Base-by-base conservation (phyloP, 30 jellyfish, hydroid and myxozoan species). In the Pelagia noctiluca region DNA sequence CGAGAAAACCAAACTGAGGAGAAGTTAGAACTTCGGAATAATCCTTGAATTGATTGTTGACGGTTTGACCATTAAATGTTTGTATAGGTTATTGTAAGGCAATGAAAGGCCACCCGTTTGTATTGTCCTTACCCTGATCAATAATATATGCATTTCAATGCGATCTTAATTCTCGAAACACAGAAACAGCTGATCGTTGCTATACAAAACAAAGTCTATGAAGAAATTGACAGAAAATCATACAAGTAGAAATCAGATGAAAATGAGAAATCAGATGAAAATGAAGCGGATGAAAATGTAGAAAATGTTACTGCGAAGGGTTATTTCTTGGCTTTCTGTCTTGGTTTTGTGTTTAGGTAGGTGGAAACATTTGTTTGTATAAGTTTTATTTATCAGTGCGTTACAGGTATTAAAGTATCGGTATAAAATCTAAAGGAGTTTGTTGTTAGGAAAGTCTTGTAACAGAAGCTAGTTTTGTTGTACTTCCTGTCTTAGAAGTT, bases 51-150 rank as follows among this genome's bases (percentile, higher is more conserved):
- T 38, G 54, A 66, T 23, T 19, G 78, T 28, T 70, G 66, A 70
- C 42, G 65, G 53, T 35, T 70, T n/a, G n/a, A 23, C 2, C 54
- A 53, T 82, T n/a, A 36, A 69, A 53, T 82, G 65, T 82, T 50
- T 26, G 74, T 80, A 54, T 33, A 50, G 54, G 61, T 70, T 72
- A 65, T 66, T 82, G 74, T 49, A 52, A 36, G 2, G 19, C 38
- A 28, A 33, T 24, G 37, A 82, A 82, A 82, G 38, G 84, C 72
- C 82, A 82, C 92, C 92, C 70, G 92, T 71, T 37, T 21, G 73
- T 52, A 82, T 82, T 82, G 92, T 82, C 50, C 61, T 67, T 28
- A 11, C 35, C n/a, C 75, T 82, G 81, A 82, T 82, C 92, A 82
- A 82, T 82, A 82, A 82, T 82, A 82, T 18, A 82, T 82, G 86